Evolutionary conservation across 37 sponge, comb jelly and placozoan species (phyloP).

Genomic region (Amphimedon queenslandica): DNA sequence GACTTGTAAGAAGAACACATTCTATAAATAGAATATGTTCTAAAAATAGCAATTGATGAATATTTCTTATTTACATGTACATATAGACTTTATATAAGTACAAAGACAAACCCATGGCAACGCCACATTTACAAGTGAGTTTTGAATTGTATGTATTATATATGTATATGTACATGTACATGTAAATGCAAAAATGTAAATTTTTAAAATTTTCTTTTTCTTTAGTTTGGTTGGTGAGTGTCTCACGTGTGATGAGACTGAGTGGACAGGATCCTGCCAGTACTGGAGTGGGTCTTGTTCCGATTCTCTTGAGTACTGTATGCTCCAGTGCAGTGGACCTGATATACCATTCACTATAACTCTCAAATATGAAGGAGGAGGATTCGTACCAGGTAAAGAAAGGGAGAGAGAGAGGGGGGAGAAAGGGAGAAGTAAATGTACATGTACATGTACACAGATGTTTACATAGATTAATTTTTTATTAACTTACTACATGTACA

Average conservation of each 20-base stretch:
- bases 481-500: background rate
- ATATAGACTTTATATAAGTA: conserved; percentile 51
- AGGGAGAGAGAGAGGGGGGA: background rate
- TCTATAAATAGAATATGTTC: background rate
- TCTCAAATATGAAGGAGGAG: conserved; percentile 12
- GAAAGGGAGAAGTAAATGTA: background rate
- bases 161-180: conserved; percentile 5
- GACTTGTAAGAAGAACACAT: conserved; percentile 17
- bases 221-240: conserved; percentile 11
- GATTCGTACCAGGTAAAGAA: conserved; percentile 22
- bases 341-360: conserved; percentile 53
- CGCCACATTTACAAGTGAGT: conserved; percentile 49
- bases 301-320: conserved; percentile 33
- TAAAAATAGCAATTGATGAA: too few relatives aligned
- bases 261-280: conserved; percentile 38
- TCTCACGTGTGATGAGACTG: conserved; percentile 43
- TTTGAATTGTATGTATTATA: background rate
- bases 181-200: background rate
- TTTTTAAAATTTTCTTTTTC: background rate
- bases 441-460: background rate
- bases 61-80: too few relatives aligned
- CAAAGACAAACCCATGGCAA: conserved; percentile 17
- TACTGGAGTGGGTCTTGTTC: conserved; percentile 48
- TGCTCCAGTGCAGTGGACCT: conserved; percentile 60
- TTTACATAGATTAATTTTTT: background rate